Evolutionary conservation across 2,797 vertebrate species (phyloP), one percentile per base, ranked within the genome.

Genomic region (Lacerta agilis): DNA sequence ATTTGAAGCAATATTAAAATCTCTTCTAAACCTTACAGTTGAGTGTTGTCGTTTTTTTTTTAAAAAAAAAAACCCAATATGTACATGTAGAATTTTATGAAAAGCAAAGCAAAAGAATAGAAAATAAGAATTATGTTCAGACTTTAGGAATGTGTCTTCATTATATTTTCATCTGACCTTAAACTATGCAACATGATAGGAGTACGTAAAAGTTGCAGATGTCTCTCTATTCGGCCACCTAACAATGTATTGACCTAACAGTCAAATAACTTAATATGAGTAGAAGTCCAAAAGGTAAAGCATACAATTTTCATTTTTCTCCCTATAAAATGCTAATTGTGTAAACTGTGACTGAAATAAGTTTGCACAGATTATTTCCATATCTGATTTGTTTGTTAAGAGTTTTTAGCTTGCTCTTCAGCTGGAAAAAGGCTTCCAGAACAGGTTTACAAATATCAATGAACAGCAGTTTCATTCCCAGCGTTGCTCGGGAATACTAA

Each of bases 1-100:
- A 45, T 33, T 27, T 38, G 15, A 55, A 90, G 10, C 64, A 83
- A 80, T 45, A 88, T 82, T 76, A 36, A 88, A 87, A 66, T 78
- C n/a, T 84, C 80, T 20, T 38, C 86, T 67, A 7, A 83, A 55
- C 91, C 43, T 33, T 73, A 41, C 45, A 45, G 9, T 11, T 45
- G 45, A 45, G 45, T 11, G 45, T 11, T 45, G 45, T 45, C 45
- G 43, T 45, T 45, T 10, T 45, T 45, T 33, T 33, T 33, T 33
- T 33, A 1, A 11, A 45, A 45, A 1, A 11, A 45, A 45, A 45
- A 45, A 45, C 9, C 45, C 45, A 45, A 45, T 45, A 45, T 45
- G 45, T 45, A 45, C 45, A 45, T 11, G 45, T 11, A 45, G 45
- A 11, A 36, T 20, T 25, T 41, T 66, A 64, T 38, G 8, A 20